Base-by-base conservation (phyloP, 2,888 invertebrate species). In the Cryptocephalus primarius region DNA sequence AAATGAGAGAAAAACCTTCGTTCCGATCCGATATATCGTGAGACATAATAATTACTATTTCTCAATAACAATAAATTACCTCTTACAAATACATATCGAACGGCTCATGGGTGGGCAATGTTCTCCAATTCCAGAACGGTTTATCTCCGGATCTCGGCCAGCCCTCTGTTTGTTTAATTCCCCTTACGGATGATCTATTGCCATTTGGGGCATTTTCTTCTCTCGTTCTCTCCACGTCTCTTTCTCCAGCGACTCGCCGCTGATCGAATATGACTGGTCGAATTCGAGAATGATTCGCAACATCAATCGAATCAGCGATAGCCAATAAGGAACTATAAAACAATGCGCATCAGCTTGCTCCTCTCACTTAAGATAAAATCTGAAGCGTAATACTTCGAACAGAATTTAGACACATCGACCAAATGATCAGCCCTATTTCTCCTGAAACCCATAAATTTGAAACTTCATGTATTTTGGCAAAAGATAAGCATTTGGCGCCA, bases 41-140 rank as follows among this genome's bases (percentile, higher is more conserved):
- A 60, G 62, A 64, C 61, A 58, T 65, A 64, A 63, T 64, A 63
- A 65, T 64, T 66, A 62, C 62, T 61, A 61, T 63, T 64, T 60
- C 59, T 54, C 63, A 61, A 65, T 64, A 62, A 61, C 64, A 60
- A 65, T 66, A 64, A 66, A 66, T 66, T 52, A 54, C 46, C 50
- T 48, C 52, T 52, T 56, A 60, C 61, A 61, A 63, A 65, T 61
- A 22, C 22, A 22, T 22, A 61, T 62, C 56, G 60, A 57, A 60
- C 62, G 59, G 60, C 55, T 63, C 65, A 63, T 63, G 65, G 65
- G 65, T 66, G 66, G 66, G 66, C 66, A 65, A 58, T 57, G 57
- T 62, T 65, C 64, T 65, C 62, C 62, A 64, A 65, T 63, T 65
- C 62, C 62, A 56, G 58, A 61, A 54, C 59, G 48, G 52, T 57